Evolutionary conservation across 53 echinoderm and acorn worm genomes (phyloP).

Genomic region (Astropecten irregularis): DNA sequence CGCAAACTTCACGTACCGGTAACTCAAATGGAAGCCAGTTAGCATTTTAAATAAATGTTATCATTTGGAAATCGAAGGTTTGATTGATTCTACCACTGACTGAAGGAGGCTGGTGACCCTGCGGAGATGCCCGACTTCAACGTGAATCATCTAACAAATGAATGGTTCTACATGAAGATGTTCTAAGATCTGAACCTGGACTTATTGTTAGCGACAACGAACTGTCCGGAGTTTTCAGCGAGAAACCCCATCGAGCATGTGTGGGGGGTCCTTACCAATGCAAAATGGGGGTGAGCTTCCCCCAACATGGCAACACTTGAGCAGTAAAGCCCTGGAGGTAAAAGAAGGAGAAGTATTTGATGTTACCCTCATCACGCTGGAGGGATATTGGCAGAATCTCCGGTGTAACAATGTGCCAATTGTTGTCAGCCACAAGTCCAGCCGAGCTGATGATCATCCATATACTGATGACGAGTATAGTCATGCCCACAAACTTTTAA

Average conservation of each 20-base stretch:
- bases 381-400: not conserved
- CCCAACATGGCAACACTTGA: not conserved
- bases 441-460: not conserved
- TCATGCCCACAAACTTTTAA: not conserved
- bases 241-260: constrained; percentile 48
- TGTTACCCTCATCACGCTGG: not conserved
- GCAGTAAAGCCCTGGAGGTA: not conserved
- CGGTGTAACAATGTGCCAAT: not conserved
- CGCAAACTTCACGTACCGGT: too few species aligned
- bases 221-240: constrained; percentile 56
- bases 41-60: too few species aligned
- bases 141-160: constrained; percentile 49
- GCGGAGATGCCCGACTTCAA: constrained; percentile 65
- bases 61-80: too few species aligned
- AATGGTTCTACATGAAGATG: constrained; percentile 8
- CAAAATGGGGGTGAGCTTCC: too few species aligned
- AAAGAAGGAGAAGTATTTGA: constrained; percentile 14
- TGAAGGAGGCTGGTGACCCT: too few species aligned
- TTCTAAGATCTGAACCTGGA: constrained; percentile 50
- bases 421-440: not conserved
- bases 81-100: too few species aligned
- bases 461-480: not conserved
- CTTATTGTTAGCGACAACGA: constrained; percentile 27
- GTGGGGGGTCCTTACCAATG: too few species aligned
- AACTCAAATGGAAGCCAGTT: too few species aligned